These are phyloP conservation scores for Lepidurus packardi DNA, from an alignment of 1,140 invertebrate genomes.

Conservation along the genomic window DNA sequence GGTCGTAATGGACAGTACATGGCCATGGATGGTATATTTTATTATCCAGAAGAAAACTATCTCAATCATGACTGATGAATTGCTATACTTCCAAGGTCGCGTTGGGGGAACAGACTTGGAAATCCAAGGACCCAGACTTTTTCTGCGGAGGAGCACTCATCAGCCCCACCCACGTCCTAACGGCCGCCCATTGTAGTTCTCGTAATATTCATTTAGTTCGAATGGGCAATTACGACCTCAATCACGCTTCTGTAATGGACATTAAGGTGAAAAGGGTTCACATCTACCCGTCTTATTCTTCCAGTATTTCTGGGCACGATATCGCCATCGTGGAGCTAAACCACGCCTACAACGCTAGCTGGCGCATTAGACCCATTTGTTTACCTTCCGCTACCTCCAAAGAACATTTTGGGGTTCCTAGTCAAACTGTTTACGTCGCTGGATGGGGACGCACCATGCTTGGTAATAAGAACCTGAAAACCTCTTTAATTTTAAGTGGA, in stretches of 20 bases:
- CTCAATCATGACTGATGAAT: background rate
- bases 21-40: background rate
- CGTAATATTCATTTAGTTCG: background rate
- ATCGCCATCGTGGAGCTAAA: background rate
- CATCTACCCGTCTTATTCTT: background rate
- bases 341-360: background rate
- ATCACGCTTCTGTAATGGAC: background rate
- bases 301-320: background rate
- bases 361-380: background rate
- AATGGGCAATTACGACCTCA: background rate
- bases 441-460: background rate
- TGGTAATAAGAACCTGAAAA: background rate
- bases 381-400: background rate
- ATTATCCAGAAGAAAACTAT: background rate
- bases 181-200: background rate
- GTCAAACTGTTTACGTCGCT: background rate
- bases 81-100: background rate
- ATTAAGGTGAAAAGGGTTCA: background rate
- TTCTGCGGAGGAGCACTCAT: background rate
- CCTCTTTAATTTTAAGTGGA: background rate
- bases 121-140: background rate
- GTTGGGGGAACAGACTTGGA: background rate
- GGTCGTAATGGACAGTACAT: background rate
- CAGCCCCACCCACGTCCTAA: background rate
- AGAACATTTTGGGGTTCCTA: background rate